A percentile compares a stretch with the other conserved stretches of the same genome.
These are phyloP conservation scores for Drosophila truncata DNA, from an alignment of 1,140 invertebrate species.

Conservation along the genomic window DNA sequence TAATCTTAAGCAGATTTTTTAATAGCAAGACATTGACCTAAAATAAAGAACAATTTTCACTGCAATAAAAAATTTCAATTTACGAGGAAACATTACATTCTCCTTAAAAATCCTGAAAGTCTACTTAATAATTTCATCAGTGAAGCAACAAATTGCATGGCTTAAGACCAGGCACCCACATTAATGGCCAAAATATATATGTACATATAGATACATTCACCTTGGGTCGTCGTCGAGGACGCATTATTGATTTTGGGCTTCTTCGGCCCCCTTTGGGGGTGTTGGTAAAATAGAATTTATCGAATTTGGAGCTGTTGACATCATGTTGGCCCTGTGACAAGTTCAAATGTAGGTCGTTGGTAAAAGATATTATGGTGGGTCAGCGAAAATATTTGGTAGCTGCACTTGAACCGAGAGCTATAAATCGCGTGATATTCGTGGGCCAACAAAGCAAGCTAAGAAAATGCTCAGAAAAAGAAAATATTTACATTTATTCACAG, in stretches of 20 bases:
- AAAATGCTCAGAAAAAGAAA: conserved; percentile 40
- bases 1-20: background rate
- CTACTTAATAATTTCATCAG: conserved; percentile 17
- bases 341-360: conserved; percentile 78
- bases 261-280: background rate
- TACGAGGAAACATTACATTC: background rate
- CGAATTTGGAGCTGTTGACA: conserved; percentile 46
- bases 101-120: background rate
- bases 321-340: conserved; percentile 59
- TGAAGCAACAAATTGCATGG: conserved; percentile 2
- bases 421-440: conserved; percentile 74
- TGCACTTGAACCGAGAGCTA: conserved; percentile 63
- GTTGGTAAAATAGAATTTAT: conserved; percentile 21
- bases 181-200: conserved; percentile 8
- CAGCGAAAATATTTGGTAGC: conserved; percentile 59
- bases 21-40: conserved; percentile 12
- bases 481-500: conserved; percentile 25
- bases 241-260: conserved; percentile 64
- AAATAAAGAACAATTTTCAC: background rate
- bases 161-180: conserved; percentile 20
- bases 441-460: conserved; percentile 50
- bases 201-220: conserved; percentile 41
- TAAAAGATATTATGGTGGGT: conserved; percentile 41
- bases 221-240: conserved; percentile 51
- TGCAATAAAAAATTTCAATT: background rate